Evolutionary conservation across 2,888 invertebrate genomes (phyloP).

Genomic region (Phasia obesa): DNA sequence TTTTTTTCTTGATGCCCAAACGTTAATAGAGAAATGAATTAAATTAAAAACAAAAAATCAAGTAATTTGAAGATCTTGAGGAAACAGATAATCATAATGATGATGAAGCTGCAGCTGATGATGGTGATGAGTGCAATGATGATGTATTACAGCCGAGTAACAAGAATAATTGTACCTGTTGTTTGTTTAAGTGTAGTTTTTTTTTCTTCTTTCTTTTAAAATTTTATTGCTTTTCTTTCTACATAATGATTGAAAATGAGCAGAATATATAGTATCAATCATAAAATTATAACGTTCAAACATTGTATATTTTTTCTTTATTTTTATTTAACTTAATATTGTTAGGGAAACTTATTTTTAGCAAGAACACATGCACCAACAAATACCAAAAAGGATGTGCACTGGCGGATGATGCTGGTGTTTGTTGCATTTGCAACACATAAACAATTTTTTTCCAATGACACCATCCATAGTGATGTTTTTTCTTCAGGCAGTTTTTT

Average conservation of each 20-base stretch:
- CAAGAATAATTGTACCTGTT: conserved; percentile 48
- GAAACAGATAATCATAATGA: neutral
- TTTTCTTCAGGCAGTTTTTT: too few relatives aligned
- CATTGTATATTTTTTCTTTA: conserved; percentile 24
- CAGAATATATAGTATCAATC: conserved; percentile 9
- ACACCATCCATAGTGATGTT: neutral
- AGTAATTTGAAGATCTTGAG: conserved; percentile 15
- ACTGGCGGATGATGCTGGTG: neutral
- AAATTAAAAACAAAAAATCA: conserved; percentile 12
- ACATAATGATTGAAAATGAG: neutral
- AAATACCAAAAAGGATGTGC: neutral
- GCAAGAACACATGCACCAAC: neutral
- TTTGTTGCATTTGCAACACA: conserved; percentile 27
- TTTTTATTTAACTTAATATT: conserved; percentile 3
- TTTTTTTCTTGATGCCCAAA: conserved; percentile 3
- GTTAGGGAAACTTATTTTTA: conserved; percentile 39
- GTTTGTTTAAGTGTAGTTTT: conserved; percentile 24
- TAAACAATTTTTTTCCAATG: conserved; percentile 21
- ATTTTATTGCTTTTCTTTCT: conserved; percentile 16
- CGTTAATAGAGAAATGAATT: conserved; percentile 15
- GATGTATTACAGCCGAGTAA: conserved; percentile 17
- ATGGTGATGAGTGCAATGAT: neutral
- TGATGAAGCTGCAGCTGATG: neutral
- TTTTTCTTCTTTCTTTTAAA: conserved; percentile 12
- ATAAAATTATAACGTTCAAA: conserved; percentile 37